A percentile compares a stretch with the other conserved stretches of the same genome.
Evolutionary conservation across 2,888 invertebrate genomes (phyloP).

Genomic region (Mimas tiliae): DNA sequence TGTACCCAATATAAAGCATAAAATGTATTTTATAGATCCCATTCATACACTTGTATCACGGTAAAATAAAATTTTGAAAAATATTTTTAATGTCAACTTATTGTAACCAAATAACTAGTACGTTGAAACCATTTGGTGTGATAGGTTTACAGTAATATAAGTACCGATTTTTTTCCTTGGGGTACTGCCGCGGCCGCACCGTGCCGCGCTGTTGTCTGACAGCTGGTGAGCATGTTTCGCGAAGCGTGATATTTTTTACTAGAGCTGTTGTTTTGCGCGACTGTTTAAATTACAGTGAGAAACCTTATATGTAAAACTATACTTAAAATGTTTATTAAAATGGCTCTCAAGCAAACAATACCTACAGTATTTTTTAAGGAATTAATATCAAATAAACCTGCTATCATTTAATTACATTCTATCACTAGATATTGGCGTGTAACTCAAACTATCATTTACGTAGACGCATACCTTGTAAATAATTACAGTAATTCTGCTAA

Average conservation of each 20-base stretch:
- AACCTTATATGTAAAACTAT: conserved; percentile 64
- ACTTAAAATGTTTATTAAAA: conserved; percentile 41
- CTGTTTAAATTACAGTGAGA: conserved; percentile 74
- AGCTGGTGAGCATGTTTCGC: conserved; percentile 71
- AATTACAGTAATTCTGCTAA: conserved; percentile 20
- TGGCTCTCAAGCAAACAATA: conserved; percentile 40
- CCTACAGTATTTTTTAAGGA: too few relatives aligned
- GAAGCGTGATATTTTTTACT: conserved; percentile 79
- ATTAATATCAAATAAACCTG: too few relatives aligned
- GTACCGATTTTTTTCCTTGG: conserved; percentile 39
- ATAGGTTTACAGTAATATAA: conserved; percentile 29
- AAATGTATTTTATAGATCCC: conserved; percentile 75
- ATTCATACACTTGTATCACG: conserved; percentile 74
- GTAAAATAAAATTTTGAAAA: conserved; percentile 33
- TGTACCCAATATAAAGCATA: conserved; percentile 68
- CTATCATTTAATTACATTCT: background rate
- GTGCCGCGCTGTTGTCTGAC: conserved; percentile 47
- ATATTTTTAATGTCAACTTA: conserved; percentile 20
- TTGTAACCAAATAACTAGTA: conserved; percentile 21
- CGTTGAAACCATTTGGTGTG: conserved; percentile 17
- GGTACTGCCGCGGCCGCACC: conserved; percentile 29
- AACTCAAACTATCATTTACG: conserved; percentile 6
- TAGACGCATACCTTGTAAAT: conserved; percentile 7
- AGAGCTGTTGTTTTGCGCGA: conserved; percentile 62
- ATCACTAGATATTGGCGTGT: background rate